These are phyloP conservation scores for Copsychus sechellarum DNA, from an alignment of 2,113 vertebrate genomes.

Conservation along the genomic window DNA sequence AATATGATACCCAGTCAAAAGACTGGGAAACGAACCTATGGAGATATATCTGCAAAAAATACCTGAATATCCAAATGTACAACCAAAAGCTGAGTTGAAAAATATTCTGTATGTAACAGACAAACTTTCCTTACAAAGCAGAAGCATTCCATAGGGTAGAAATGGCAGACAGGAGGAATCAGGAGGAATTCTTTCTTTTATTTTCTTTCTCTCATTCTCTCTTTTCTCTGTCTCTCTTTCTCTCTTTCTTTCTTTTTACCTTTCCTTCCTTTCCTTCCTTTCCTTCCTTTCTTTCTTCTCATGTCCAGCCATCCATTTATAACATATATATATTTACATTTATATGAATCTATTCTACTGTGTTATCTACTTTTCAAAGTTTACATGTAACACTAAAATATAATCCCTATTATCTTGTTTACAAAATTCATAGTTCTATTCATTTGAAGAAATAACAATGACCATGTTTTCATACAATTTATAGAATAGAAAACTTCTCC, in stretches of 20 bases:
- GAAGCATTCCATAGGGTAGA: not conserved
- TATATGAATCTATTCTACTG: not conserved
- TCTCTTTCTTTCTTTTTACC: no score
- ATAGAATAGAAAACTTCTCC: not conserved
- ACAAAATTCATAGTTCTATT: not conserved
- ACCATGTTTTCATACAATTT: not conserved
- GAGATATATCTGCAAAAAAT: not conserved
- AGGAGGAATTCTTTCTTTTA: no score
- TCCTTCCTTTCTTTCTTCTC: no score
- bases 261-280: no score
- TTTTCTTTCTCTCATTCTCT: no score
- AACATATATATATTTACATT: not conserved
- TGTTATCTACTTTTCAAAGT: not conserved
- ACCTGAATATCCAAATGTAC: not conserved
- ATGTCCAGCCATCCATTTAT: not conserved
- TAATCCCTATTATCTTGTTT: not conserved
- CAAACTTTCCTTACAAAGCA: not conserved
- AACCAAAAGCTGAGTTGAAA: not conserved
- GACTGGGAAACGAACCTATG: not conserved
- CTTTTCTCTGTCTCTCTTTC: fast-evolving
- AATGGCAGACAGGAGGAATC: not conserved
- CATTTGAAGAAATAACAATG: not conserved
- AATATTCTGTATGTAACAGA: not conserved
- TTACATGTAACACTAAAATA: not conserved
- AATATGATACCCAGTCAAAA: not conserved